Conservation (phyloP, 2,113 vertebrate genomes). For the Heloderma charlesbogerti region DNA sequence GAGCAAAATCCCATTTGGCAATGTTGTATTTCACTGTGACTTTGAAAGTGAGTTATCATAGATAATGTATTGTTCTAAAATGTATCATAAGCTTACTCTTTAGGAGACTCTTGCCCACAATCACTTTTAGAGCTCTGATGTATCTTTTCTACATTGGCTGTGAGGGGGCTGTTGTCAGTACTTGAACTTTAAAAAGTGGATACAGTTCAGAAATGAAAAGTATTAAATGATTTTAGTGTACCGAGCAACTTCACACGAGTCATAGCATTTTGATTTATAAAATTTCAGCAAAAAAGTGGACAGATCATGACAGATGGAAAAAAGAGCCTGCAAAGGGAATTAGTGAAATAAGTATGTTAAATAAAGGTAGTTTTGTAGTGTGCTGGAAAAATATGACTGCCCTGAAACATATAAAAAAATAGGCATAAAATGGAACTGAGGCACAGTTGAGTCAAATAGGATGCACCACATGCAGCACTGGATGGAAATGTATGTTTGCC, state of each 20-base stretch:
- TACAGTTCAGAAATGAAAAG: background rate
- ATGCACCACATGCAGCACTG: background rate
- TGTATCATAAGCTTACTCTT: background rate
- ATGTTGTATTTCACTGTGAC: background rate
- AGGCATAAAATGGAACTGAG: background rate
- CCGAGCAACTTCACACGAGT: background rate
- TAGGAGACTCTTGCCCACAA: background rate
- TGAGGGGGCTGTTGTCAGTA: background rate
- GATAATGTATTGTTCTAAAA: background rate
- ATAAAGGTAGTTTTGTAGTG: background rate
- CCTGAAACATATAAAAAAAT: background rate
- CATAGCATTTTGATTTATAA: slow-evolving; percentile 21
- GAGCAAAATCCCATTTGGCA: slow-evolving; percentile 44
- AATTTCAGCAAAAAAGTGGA: background rate
- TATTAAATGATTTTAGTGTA: background rate
- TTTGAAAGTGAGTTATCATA: slow-evolving; percentile 12
- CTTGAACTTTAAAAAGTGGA: background rate
- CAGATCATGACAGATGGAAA: background rate
- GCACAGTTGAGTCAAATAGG: background rate
- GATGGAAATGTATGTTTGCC: background rate
- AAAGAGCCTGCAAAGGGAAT: background rate
- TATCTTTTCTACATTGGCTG: rapidly evolving
- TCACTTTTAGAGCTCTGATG: background rate
- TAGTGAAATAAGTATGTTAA: slow-evolving; percentile 2
- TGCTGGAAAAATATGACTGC: background rate